Base-by-base conservation (phyloP, 2,113 vertebrate genomes). In the Cichladusa arquata region DNA sequence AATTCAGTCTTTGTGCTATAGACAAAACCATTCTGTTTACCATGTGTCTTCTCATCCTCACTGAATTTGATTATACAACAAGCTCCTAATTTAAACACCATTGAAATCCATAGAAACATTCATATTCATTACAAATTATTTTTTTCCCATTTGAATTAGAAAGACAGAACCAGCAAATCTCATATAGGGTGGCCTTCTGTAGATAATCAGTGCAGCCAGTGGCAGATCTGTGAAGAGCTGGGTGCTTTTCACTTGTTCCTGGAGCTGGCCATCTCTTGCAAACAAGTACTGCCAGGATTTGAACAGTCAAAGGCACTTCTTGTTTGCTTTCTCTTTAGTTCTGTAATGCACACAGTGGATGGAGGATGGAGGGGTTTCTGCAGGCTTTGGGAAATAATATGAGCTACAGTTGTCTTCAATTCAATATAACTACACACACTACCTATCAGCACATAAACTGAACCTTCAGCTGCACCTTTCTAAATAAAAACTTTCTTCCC, bases 241-340 rank as follows among this genome's bases (percentile, higher is more conserved):
- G n/a, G 47, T 42, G 66, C 50, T 45, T 38, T 81, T 57, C 53
- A 50, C 44, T 83, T 54, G 72, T 88, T 57, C 60, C 73, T 66
- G 40, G 83, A 94, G 51, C 64, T 89, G 81, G 62, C 93, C 77
- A 53, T 36, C 62, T 84, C 77, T 5, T 72, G 94, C 96, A 98
- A 97, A 97, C 47, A 89, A 69, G 72, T 51, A 54, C 77, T 96
- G 92, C 60, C 73, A 91, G 65, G 92, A 80, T 97, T 77, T 95
- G 77, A 81, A 87, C 72, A 97, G 84, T 83, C 96, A 95, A 96
- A 97, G 95, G 94, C 94, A 83, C 74, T 53, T 90, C 86, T 33
- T 83, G 64, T 95, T 94, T 56, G 88, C 72, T 50, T 53, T 84
- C 42, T 80, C 60, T 94, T 96, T 96, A 97, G 90, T 86, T 94